Evolutionary conservation across 2,113 vertebrate genomes (phyloP).

Genomic region (Melanerpes formicivorus): DNA sequence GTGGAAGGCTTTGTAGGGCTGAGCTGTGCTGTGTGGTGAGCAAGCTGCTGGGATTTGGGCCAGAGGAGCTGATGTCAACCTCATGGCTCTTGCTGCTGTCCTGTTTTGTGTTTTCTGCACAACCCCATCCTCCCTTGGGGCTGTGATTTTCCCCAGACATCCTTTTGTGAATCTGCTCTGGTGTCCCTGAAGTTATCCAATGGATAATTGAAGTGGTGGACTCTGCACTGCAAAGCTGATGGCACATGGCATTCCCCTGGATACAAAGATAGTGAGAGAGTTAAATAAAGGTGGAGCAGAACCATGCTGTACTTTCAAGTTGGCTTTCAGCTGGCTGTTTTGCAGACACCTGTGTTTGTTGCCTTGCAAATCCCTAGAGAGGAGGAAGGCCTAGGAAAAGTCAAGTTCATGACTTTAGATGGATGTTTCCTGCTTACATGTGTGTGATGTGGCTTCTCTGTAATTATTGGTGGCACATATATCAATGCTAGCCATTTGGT

Average conservation of each 20-base stretch:
- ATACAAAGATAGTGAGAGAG: accelerated
- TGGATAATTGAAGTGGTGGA: accelerated
- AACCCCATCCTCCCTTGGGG: not conserved
- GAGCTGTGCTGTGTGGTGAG: accelerated
- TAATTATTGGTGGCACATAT: not conserved
- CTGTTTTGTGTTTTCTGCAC: not conserved
- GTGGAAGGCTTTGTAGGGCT: not conserved
- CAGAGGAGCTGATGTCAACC: not conserved
- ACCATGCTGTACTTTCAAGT: not conserved
- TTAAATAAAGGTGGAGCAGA: not conserved
- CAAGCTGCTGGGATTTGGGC: not conserved
- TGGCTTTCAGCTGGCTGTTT: not conserved
- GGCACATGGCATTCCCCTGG: not conserved
- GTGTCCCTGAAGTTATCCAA: not conserved
- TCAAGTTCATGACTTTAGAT: not conserved
- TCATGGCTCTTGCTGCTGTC: not conserved
- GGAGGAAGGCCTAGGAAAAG: not conserved
- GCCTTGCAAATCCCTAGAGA: not conserved
- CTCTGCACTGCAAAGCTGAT: accelerated
- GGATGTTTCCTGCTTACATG: not conserved
- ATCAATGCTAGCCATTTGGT: accelerated
- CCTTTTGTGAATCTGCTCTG: not conserved
- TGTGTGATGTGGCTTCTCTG: not conserved
- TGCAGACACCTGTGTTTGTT: not conserved
- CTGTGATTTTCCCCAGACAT: not conserved